phyloP scores from a whole-genome alignment of 1,140 invertebrate genomes.

The Rhopalosiphum maidis region DNA sequence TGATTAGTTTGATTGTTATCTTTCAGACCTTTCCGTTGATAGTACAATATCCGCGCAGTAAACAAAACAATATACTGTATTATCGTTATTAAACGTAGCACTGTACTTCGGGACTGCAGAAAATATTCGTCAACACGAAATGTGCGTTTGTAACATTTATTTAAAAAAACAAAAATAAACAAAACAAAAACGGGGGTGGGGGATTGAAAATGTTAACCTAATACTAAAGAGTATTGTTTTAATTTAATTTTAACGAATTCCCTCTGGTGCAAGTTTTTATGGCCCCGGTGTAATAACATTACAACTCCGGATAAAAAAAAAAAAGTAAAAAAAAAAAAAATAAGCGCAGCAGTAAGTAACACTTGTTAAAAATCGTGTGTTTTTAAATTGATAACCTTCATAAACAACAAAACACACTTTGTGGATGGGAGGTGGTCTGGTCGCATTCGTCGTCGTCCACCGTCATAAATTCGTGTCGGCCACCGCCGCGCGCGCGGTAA shows the following conservation, averaged over 20 bases:
- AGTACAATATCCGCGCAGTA: neutral
- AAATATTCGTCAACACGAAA: neutral
- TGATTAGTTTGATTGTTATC: constrained; percentile 32
- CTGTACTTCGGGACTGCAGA: neutral
- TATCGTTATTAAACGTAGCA: neutral
- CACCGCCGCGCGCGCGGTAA: neutral
- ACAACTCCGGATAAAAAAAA: neutral
- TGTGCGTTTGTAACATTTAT: neutral
- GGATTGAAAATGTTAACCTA: neutral
- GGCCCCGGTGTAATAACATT: neutral
- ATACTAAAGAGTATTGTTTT: constrained; percentile 8
- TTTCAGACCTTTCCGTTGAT: neutral
- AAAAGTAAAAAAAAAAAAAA: neutral
- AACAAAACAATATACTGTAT: neutral
- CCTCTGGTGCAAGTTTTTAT: neutral
- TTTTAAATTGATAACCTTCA: constrained; percentile 33
- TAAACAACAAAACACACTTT: constrained; percentile 20
- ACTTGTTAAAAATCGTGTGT: constrained; percentile 39
- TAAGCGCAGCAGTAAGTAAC: constrained; percentile 28
- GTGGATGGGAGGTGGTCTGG: neutral
- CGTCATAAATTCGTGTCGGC: constrained; percentile 18
- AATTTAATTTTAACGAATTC: constrained; percentile 18
- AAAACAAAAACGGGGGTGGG: neutral
- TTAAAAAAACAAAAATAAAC: neutral
- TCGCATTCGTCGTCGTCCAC: neutral